Evolutionary conservation across 2,797 vertebrate genomes (phyloP).

Genomic region (Aplochiton taeniatus): DNA sequence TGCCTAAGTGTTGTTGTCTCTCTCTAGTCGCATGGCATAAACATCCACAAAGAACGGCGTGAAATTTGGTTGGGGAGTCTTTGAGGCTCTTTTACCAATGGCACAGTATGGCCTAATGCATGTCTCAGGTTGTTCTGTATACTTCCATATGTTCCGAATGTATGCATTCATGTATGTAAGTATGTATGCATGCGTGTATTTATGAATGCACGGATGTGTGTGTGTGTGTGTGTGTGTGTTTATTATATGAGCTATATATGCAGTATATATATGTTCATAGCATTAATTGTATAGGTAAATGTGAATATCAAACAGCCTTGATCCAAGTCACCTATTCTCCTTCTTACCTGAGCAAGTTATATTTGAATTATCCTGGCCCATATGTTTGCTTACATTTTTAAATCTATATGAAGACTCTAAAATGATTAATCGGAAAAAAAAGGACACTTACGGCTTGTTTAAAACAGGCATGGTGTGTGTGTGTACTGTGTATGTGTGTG

Average conservation of each 20-base stretch:
- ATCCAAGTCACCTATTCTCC: background rate
- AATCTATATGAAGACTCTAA: background rate
- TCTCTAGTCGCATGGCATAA: background rate
- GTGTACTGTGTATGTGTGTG: constrained; percentile 24
- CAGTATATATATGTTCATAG: background rate
- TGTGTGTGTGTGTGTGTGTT: constrained; percentile 3
- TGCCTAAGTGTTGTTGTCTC: background rate
- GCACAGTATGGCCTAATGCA: too few relatives aligned
- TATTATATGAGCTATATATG: constrained; percentile 23
- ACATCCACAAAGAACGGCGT: too few relatives aligned
- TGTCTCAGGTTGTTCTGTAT: background rate
- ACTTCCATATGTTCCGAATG: background rate
- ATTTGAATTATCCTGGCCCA: background rate
- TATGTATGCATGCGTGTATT: background rate
- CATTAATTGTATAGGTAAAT: background rate
- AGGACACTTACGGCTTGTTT: background rate
- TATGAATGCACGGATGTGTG: constrained; percentile 10
- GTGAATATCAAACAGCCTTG: background rate
- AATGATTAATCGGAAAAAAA: background rate
- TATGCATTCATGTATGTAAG: background rate
- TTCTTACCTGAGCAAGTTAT: too few relatives aligned
- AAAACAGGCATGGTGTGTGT: background rate
- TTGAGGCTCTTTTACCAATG: too few relatives aligned
- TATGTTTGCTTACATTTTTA: background rate
- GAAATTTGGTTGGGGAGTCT: too few relatives aligned